Evolutionary conservation across 2,888 invertebrate species (phyloP).

Genomic region (Anorthoa munda): DNA sequence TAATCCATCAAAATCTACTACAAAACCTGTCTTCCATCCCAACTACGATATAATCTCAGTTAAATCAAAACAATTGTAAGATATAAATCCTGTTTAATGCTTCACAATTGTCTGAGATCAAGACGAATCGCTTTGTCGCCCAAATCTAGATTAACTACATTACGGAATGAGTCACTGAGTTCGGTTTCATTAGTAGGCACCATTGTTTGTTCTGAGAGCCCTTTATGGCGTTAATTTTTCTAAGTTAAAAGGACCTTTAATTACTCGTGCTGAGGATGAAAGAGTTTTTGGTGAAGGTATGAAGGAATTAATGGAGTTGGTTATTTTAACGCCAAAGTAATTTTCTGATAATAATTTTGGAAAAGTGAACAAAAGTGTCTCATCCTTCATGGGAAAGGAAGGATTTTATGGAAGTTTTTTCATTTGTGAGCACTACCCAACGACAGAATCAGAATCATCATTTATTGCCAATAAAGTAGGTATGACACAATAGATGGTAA

Average conservation of each 20-base stretch:
- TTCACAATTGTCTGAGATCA: slow-evolving; percentile 67
- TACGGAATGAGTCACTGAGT: slow-evolving; percentile 58
- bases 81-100: slow-evolving; percentile 67
- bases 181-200: slow-evolving; percentile 57
- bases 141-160: slow-evolving; percentile 70
- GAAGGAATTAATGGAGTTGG: not conserved
- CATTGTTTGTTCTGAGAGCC: slow-evolving; percentile 61
- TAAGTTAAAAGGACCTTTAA: slow-evolving; percentile 40
- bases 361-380: too few species aligned
- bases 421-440: too few species aligned
- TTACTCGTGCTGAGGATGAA: slow-evolving; percentile 5
- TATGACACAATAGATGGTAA: too few species aligned
- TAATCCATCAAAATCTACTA: not conserved
- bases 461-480: too few species aligned
- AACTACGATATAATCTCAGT: slow-evolving; percentile 23
- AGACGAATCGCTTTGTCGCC: slow-evolving; percentile 68
- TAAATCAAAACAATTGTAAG: slow-evolving; percentile 60
- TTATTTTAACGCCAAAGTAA: too few species aligned
- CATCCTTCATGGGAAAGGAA: too few species aligned
- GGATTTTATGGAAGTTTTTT: too few species aligned
- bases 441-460: too few species aligned
- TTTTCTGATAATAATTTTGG: too few species aligned
- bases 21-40: slow-evolving; percentile 1
- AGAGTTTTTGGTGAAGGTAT: slow-evolving; percentile 7
- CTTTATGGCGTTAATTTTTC: slow-evolving; percentile 59